These are phyloP conservation scores for Pyralis farinalis DNA, from an alignment of 2,888 invertebrate genomes.

Conservation along the genomic window DNA sequence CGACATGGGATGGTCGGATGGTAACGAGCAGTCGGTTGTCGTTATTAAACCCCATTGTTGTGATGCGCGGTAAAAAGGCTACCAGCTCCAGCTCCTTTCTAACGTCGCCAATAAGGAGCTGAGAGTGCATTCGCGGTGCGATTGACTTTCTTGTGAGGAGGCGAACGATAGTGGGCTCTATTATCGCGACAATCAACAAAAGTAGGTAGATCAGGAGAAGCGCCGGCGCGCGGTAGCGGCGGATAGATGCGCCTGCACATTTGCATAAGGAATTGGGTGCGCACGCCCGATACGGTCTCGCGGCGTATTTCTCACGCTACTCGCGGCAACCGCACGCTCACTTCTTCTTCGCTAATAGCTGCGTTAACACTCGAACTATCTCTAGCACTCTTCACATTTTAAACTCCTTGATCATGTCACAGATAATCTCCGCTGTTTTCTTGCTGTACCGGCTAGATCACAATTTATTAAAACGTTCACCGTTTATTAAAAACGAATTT, in stretches of 20 bases:
- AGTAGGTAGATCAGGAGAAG: conserved; percentile 49
- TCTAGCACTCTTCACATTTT: neutral
- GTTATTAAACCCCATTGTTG: conserved; percentile 68
- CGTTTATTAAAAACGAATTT: neutral
- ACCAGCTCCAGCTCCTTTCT: conserved; percentile 49
- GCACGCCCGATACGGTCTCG: conserved; percentile 63
- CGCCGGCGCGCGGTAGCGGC: conserved; percentile 30
- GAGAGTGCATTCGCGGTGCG: conserved; percentile 54
- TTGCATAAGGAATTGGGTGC: conserved; percentile 76
- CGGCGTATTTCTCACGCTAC: conserved; percentile 71
- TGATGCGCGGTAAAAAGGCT: conserved; percentile 58
- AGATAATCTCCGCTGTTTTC: neutral
- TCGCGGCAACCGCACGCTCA: conserved; percentile 36
- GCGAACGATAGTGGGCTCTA: conserved; percentile 37
- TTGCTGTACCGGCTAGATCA: neutral
- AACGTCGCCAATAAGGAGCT: conserved; percentile 64
- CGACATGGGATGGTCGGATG: conserved; percentile 51
- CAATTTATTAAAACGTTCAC: neutral
- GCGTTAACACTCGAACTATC: conserved; percentile 31
- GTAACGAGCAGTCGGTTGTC: conserved; percentile 60
- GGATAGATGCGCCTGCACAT: conserved; percentile 53
- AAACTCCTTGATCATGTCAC: neutral
- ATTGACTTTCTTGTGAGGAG: conserved; percentile 30
- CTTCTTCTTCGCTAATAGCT: conserved; percentile 45
- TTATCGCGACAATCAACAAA: conserved; percentile 52